Evolutionary conservation across 2,888 invertebrate genomes (phyloP).

Genomic region (Branchipolynoe longqiensis): DNA sequence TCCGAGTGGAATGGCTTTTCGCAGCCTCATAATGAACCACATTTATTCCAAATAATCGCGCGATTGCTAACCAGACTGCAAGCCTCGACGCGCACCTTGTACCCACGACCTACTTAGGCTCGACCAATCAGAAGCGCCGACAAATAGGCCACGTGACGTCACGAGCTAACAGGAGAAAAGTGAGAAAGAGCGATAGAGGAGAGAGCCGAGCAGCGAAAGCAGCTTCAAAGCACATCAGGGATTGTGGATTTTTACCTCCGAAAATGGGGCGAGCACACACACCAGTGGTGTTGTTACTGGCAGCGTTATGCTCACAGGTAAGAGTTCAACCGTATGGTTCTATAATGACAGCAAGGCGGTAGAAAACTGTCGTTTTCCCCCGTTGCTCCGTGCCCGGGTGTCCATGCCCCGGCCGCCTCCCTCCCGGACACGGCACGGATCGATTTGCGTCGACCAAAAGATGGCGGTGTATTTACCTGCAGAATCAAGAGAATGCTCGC

Average conservation of each 20-base stretch:
- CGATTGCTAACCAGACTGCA: no score
- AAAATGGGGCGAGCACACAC: constrained; percentile 43
- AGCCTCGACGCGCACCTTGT: no score
- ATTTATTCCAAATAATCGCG: no score
- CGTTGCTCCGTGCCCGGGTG: background rate
- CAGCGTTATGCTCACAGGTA: constrained; percentile 49
- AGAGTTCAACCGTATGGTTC: background rate
- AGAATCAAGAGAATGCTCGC: background rate
- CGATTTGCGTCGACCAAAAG: constrained; percentile 47
- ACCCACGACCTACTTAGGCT: constrained; percentile 33
- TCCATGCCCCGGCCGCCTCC: no score
- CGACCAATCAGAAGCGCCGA: constrained; percentile 40
- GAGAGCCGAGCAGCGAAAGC: constrained; percentile 1
- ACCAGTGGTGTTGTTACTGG: constrained; percentile 37
- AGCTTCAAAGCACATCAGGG: no score
- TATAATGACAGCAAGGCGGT: background rate
- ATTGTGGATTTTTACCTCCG: constrained; percentile 48
- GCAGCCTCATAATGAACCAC: no score
- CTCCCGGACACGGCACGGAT: constrained; percentile 29
- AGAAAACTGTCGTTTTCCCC: background rate
- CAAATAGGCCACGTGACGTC: no score
- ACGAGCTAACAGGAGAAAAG: no score
- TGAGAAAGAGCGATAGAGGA: background rate
- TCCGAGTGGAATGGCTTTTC: no score
- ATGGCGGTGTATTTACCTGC: constrained; percentile 50